Percentiles rank a stretch among this genome's conserved stretches.
Evolutionary conservation across 2,888 invertebrate genomes (phyloP).

Genomic region (Noctua pronuba): DNA sequence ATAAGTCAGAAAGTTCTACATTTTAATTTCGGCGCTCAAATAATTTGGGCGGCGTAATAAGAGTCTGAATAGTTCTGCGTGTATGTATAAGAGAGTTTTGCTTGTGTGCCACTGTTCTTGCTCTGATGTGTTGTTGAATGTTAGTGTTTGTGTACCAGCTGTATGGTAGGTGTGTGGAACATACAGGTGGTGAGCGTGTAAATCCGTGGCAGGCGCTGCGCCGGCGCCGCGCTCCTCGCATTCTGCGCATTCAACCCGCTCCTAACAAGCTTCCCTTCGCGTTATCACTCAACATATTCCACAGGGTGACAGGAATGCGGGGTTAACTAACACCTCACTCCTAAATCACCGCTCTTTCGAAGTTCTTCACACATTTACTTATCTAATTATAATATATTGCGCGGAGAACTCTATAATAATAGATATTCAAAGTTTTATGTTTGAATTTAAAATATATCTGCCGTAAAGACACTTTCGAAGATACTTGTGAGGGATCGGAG

Average conservation of each 20-base stretch:
- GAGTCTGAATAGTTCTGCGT: neutral
- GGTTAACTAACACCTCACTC: conserved; percentile 36
- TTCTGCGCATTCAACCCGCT: conserved; percentile 36
- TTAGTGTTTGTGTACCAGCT: neutral
- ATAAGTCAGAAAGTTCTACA: neutral
- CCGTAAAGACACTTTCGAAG: too few species aligned
- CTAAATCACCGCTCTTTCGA: conserved; percentile 32
- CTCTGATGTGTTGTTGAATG: neutral
- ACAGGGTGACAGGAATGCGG: conserved; percentile 33
- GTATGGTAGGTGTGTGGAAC: neutral
- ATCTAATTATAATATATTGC: conserved; percentile 25
- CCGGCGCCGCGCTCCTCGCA: conserved; percentile 9
- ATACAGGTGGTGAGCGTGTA: neutral
- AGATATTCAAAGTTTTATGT: neutral
- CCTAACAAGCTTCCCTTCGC: conserved; percentile 24
- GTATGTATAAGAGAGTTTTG: neutral
- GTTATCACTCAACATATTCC: conserved; percentile 39
- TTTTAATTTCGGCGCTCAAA: neutral
- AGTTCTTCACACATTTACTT: conserved; percentile 27
- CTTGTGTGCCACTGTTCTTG: neutral
- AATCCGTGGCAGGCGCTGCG: conserved; percentile 4
- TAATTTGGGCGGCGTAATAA: neutral
- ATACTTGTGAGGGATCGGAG: neutral
- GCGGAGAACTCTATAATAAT: neutral
- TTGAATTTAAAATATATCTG: neutral